Percentiles rank a stretch among this genome's conserved stretches.
phyloP scores from a whole-genome alignment of 2,888 invertebrate species.

The Ochlodes sylvanus region DNA sequence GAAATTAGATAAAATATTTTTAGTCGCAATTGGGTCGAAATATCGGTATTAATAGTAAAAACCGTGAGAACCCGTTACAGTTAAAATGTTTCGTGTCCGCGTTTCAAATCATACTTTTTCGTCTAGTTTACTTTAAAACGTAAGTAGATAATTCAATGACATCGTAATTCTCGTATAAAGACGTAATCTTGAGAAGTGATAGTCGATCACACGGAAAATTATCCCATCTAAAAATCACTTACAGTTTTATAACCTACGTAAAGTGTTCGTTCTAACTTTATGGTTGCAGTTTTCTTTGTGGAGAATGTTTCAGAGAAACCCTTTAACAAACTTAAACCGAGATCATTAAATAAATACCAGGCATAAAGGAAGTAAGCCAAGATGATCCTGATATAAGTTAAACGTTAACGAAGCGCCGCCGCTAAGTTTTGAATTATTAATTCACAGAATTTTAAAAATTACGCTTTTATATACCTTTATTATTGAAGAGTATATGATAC shows the following conservation, averaged over 20 bases:
- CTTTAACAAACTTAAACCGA: constrained; percentile 16
- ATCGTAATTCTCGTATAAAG: not conserved
- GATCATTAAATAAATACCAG: constrained; percentile 33
- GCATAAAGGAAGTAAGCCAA: constrained; percentile 32
- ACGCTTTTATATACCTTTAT: constrained; percentile 1
- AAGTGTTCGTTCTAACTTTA: constrained; percentile 33
- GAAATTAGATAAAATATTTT: no score
- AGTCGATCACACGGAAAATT: constrained; percentile 10
- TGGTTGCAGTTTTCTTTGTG: constrained; percentile 29
- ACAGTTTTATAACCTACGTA: constrained; percentile 31
- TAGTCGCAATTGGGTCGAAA: no score
- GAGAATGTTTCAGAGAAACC: constrained; percentile 24
- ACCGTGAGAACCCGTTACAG: no score
- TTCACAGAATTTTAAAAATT: constrained; percentile 23
- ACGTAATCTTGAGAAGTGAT: not conserved
- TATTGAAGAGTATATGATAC: not conserved
- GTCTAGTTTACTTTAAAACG: no score
- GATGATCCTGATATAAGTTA: constrained; percentile 29
- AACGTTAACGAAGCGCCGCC: constrained; percentile 27
- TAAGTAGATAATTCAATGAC: no score
- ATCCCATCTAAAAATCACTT: constrained; percentile 32
- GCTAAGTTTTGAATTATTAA: constrained; percentile 24
- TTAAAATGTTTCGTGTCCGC: no score
- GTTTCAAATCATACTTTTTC: no score
- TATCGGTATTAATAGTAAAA: no score